Base-by-base conservation (phyloP, 1,140 invertebrate genomes). In the Cydia amplana region DNA sequence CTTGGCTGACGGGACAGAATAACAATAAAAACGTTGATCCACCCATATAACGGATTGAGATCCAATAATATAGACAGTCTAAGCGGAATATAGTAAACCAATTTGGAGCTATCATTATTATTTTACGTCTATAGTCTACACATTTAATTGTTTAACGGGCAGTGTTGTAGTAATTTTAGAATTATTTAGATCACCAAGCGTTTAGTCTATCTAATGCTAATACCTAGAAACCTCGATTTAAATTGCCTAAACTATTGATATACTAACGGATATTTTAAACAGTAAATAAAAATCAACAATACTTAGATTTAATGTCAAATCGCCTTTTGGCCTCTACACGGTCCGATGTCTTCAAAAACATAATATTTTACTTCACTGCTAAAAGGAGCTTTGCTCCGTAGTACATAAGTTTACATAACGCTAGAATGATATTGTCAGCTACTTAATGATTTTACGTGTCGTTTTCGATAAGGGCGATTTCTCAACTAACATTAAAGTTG, bases 211-310 rank as follows among this genome's bases (percentile, higher is more conserved):
- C 49, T 51, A 51, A 18, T 46, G 12, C 43, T 55, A 55, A 55
- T 55, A 55, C 10, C 55, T 60, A 60, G 55, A 60, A 60, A 60
- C 55, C 12, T 60, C 55, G 20, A 60, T 23, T 60, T 20, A 9
- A 9, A 12, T 20, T 60, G 18, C 18, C 55, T 23, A 60, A 23
- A 23, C 51, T 16, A 16, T 55, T 60, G n/a, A n/a, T 9, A 3
- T 60, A 23, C 18, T 60, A 60, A 55, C n/a, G 51, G 51, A 18
- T 18, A 4, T 55, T 55, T 55, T 55, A 18, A 60, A 60, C 55
- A 23, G 55, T 60, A 60, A 60, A 60, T 60, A 60, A 60, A 23
- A 60, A 60, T 60, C 55, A 60, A 60, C 55, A 60, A 60, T 60
- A 23, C 55, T 18, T 55, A 55, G 51, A 46, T 55, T 18, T 60